Evolutionary conservation across 1,140 invertebrate species (phyloP).

Genomic region (Pentalonia nigronervosa): DNA sequence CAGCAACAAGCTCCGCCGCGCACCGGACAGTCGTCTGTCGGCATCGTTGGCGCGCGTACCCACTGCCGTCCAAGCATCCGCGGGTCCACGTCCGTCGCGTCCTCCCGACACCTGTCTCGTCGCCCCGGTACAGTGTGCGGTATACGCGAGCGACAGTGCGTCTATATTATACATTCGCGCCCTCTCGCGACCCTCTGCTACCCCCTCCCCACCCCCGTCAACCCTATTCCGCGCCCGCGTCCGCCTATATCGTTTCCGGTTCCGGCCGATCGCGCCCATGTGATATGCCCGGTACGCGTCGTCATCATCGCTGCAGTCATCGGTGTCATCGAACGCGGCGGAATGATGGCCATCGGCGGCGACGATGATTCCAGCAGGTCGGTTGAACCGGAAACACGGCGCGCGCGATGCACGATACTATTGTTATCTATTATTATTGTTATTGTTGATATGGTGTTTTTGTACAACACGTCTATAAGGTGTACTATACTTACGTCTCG

Average conservation of each 20-base stretch:
- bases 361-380: constrained; percentile 62
- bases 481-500: too few species aligned
- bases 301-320: not conserved
- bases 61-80: not conserved
- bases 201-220: not conserved
- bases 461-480: too few species aligned
- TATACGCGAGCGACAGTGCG: not conserved
- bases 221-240: not conserved
- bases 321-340: not conserved
- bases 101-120: not conserved
- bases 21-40: constrained; percentile 30
- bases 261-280: not conserved
- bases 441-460: too few species aligned
- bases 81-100: not conserved
- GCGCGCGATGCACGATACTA: not conserved
- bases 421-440: too few species aligned
- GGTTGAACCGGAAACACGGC: not conserved
- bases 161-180: not conserved
- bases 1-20: constrained; percentile 28
- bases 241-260: not conserved
- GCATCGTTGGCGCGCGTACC: constrained; percentile 28
- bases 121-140: too few species aligned
- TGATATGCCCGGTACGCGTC: not conserved
- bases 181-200: not conserved
- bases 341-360: constrained; percentile 59